Evolutionary conservation across 23 tunicate species (phyloP).

Genomic region (Trididemnum nubilum): DNA sequence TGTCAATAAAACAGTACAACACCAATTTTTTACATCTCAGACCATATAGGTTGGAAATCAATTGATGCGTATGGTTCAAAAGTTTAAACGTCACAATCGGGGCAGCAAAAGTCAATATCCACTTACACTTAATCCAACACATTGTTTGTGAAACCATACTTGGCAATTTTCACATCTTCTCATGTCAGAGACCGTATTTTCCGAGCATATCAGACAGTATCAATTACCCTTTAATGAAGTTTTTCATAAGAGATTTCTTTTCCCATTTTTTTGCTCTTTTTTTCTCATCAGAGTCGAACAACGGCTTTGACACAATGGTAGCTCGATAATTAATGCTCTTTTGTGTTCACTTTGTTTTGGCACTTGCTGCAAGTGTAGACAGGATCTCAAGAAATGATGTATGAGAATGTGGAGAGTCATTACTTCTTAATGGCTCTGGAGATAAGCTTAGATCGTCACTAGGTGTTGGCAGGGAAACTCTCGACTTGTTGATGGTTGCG

Average conservation of each 20-base stretch:
- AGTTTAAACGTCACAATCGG: background rate
- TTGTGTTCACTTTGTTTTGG: background rate
- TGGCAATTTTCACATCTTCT: background rate
- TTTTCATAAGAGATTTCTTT: background rate
- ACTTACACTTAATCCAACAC: background rate
- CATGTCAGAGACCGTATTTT: too few relatives aligned
- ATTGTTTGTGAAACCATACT: background rate
- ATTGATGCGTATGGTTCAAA: too few relatives aligned
- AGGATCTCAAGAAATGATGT: background rate
- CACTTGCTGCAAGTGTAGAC: background rate
- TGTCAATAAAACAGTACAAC: too few relatives aligned
- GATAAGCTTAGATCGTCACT: background rate
- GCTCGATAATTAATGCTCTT: background rate
- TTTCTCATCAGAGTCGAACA: background rate
- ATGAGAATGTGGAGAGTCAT: background rate
- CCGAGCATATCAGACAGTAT: background rate
- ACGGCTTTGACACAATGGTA: background rate
- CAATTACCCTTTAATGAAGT: background rate
- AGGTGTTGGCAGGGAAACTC: background rate
- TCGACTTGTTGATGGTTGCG: background rate
- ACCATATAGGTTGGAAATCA: too few relatives aligned
- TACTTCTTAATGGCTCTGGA: background rate
- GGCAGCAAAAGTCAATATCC: background rate
- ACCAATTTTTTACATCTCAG: too few relatives aligned
- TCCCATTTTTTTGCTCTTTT: background rate